Evolutionary conservation across 2,797 vertebrate species (phyloP).

Genomic region (Acrossocheilus wenchowensis): DNA sequence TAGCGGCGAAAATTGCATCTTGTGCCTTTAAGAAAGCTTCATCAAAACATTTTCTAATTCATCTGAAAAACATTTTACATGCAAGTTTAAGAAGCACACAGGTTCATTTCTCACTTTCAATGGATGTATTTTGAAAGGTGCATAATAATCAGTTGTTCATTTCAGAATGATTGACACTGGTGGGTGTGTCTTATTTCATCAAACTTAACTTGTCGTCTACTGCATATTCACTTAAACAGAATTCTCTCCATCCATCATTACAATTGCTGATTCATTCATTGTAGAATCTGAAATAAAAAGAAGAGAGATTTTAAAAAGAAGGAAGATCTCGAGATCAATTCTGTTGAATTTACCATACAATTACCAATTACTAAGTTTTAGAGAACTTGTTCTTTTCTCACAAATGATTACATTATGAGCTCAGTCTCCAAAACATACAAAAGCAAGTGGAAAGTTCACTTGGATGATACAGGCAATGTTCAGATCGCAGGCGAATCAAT

Average conservation of each 20-base stretch:
- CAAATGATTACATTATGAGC: not conserved
- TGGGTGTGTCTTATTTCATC: not conserved
- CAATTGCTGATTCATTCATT: not conserved
- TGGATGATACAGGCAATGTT: not conserved
- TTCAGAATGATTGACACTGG: not conserved
- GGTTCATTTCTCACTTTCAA: not conserved
- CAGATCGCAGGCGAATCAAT: too few species aligned
- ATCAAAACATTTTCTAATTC: too few species aligned
- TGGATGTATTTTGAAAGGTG: not conserved
- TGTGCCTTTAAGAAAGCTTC: too few species aligned
- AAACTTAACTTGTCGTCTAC: not conserved
- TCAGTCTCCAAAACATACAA: not conserved
- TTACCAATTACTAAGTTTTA: not conserved
- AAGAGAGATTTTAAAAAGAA: not conserved
- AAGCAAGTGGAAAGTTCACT: not conserved
- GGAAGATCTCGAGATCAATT: not conserved
- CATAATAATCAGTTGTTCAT: not conserved
- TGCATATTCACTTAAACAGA: not conserved
- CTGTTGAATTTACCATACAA: not conserved
- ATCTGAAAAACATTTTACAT: too few species aligned
- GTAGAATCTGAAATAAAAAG: not conserved
- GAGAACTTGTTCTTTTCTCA: not conserved
- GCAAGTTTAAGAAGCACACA: too few species aligned
- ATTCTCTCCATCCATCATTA: not conserved
- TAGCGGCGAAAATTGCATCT: too few species aligned